Evolutionary conservation across 2,888 invertebrate species (phyloP), one percentile per base, ranked within the genome.

Genomic region (Polylopha cassiicola): DNA sequence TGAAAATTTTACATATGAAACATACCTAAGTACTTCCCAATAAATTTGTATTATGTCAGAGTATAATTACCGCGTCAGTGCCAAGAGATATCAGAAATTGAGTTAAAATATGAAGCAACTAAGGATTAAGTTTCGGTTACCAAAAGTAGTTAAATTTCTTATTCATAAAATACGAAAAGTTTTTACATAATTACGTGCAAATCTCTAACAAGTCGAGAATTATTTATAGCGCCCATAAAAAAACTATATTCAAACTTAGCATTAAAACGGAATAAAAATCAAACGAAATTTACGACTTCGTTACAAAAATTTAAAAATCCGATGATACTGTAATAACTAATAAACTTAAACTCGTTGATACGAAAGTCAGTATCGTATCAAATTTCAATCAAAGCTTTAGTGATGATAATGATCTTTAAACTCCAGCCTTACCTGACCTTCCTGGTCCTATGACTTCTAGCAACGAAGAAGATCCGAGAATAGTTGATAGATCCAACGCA

Each of bases 351-450:
- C 26, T 27, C 39, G 44, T 29, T 44, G 37, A 44, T 57, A 55
- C 48, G 51, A 50, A 52, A 50, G 45, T 49, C 53, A 51, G 53
- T 37, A 41, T 41, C 34, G 39, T 67, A 75, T 75, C 73, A 61
- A 54, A 55, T 75, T 75, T 67, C 75, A 73, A 73, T 73, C 67
- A 70, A 54, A 71, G 58, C 60, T 59, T 52, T 51, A 31, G 44
- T 46, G 41, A 47, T 53, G 69, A 70, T 73, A 62, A 63, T 55
- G 41, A 64, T 65, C 58, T 53, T 38, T 43, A 44, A 42, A 39
- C 46, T 39, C 48, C 44, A 50, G 23, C 28, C 5, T 39, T 48
- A 28, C 8, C 17, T 39, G 48, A 39, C 17, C 48, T 43, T 27
- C 28, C 24, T 21, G 17, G 27, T 27, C 33, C 37, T 14, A 22